phyloP scores from a whole-genome alignment of 2,113 vertebrate species.

The Delphinapterus leucas region DNA sequence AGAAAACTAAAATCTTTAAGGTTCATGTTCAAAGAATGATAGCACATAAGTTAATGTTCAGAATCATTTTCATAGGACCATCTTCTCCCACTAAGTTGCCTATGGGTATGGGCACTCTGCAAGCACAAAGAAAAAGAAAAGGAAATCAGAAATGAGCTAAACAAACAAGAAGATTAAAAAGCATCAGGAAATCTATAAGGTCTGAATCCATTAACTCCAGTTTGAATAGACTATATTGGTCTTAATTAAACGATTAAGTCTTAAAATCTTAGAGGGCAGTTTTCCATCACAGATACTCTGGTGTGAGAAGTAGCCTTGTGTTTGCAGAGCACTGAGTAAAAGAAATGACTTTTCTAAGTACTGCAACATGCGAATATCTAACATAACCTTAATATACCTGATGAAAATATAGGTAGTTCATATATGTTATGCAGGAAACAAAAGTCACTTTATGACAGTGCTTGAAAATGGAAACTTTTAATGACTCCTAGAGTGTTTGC shows the following conservation, averaged over 20 bases:
- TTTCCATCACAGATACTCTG: not conserved
- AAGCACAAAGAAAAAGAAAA: not conserved
- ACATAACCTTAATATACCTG: not conserved
- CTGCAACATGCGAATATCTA: not conserved
- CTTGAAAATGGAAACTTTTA: slow-evolving; percentile 39
- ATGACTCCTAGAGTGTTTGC: not conserved
- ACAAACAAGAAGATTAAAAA: slow-evolving; percentile 12
- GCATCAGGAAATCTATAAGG: not conserved
- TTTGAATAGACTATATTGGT: rapidly evolving
- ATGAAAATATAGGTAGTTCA: not conserved
- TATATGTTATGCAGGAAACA: not conserved
- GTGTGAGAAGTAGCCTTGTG: not conserved
- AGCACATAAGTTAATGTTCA: not conserved
- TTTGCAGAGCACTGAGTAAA: not conserved
- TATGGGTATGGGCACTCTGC: not conserved
- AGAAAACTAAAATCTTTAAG: not conserved
- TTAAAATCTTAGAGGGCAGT: not conserved
- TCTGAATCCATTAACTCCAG: not conserved
- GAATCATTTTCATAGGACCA: not conserved
- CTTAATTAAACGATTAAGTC: not conserved
- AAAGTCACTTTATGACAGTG: not conserved
- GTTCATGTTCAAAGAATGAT: not conserved
- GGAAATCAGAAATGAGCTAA: not conserved
- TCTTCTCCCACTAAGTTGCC: not conserved
- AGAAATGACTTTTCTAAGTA: not conserved